phyloP scores from a whole-genome alignment of 2,888 invertebrate genomes.

The Carterocephalus palaemon region DNA sequence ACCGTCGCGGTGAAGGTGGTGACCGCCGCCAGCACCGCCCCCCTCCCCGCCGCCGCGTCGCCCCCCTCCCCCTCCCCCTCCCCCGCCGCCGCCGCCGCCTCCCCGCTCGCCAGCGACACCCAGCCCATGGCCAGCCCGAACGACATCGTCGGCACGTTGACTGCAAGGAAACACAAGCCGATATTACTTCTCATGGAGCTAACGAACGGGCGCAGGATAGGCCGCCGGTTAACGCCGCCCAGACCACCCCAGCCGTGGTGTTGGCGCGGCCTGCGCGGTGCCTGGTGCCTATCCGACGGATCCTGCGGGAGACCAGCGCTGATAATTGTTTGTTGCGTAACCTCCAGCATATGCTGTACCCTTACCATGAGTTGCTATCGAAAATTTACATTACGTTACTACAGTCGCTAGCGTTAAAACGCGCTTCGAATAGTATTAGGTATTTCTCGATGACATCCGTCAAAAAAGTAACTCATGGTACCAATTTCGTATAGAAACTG shows the following conservation, averaged over 20 bases:
- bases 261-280: too few species aligned
- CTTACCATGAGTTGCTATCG: too few species aligned
- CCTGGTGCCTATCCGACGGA: too few species aligned
- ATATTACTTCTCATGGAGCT: not conserved
- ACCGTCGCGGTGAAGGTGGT: conserved; percentile 44
- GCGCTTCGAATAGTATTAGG: too few species aligned
- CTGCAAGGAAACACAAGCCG: conserved; percentile 33
- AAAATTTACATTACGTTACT: too few species aligned
- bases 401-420: too few species aligned
- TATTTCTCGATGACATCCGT: too few species aligned
- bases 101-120: conserved; percentile 59
- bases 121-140: conserved; percentile 61
- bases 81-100: conserved; percentile 27
- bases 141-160: conserved; percentile 57
- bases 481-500: too few species aligned
- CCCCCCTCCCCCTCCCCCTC: conserved; percentile 29
- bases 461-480: too few species aligned
- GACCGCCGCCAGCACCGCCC: conserved; percentile 44
- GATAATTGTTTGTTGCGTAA: not conserved
- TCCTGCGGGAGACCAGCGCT: not conserved
- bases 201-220: too few species aligned
- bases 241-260: too few species aligned
- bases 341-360: not conserved
- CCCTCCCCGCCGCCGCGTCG: conserved; percentile 38
- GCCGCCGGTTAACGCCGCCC: too few species aligned